phyloP scores from a whole-genome alignment of 2,113 vertebrate species.

The Dipodomys ordii region DNA sequence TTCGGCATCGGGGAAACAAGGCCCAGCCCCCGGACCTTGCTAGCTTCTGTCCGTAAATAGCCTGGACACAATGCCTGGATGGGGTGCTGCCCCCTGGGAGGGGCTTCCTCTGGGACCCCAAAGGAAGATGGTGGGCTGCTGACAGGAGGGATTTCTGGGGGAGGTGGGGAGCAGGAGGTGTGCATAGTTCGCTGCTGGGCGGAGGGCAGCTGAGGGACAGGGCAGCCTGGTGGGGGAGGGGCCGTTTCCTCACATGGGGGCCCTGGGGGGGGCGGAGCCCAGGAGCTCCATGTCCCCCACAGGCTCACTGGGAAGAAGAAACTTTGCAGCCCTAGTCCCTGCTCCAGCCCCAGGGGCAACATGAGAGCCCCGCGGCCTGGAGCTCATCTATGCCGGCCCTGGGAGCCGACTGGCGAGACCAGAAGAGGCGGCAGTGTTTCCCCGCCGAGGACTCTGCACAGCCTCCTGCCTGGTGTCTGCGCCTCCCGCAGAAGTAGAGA shows the following conservation, averaged over 20 bases:
- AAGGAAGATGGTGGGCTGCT: background rate
- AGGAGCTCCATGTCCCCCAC: too few relatives aligned
- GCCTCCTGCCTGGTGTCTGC: background rate
- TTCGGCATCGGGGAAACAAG: background rate
- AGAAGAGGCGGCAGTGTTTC: fast-evolving
- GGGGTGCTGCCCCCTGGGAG: background rate
- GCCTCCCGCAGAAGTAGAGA: fast-evolving
- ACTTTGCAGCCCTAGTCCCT: background rate
- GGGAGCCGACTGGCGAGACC: fast-evolving
- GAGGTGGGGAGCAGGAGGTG: background rate
- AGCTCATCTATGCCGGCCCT: background rate
- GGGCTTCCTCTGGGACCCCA: background rate
- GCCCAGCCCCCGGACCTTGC: background rate
- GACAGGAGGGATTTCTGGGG: background rate
- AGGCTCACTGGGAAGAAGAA: fast-evolving
- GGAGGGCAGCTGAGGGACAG: background rate
- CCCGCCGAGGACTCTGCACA: background rate
- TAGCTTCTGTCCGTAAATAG: background rate
- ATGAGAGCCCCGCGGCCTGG: background rate
- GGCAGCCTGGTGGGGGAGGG: too few relatives aligned
- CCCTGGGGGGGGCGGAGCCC: background rate
- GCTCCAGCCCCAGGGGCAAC: too few relatives aligned
- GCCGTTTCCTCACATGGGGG: too few relatives aligned
- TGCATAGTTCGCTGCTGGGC: background rate
- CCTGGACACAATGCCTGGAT: background rate